Percentiles rank a stretch among this genome's conserved stretches.
Evolutionary conservation across 2,888 invertebrate species (phyloP).

Genomic region (Hetaerina titia): DNA sequence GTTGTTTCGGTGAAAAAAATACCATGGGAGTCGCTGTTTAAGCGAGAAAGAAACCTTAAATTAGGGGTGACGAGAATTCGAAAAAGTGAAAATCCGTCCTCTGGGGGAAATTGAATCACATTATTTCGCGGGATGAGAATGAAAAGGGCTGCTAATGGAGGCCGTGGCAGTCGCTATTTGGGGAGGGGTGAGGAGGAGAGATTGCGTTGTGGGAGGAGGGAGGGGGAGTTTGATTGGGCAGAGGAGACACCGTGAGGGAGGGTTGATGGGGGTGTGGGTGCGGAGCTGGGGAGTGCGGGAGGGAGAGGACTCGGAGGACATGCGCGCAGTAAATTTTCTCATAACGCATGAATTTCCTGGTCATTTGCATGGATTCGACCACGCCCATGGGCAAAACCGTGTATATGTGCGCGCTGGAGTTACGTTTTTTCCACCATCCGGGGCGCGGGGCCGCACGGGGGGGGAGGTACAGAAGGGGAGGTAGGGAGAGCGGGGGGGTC

Average conservation of each 20-base stretch:
- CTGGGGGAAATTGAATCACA: constrained; percentile 10
- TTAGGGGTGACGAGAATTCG: constrained; percentile 24
- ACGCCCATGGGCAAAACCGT: constrained; percentile 51
- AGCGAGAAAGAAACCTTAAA: constrained; percentile 32
- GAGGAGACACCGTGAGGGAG: background rate
- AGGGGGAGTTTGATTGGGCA: background rate
- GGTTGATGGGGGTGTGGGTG: background rate
- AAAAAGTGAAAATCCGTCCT: constrained; percentile 20
- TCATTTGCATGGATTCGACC: constrained; percentile 63
- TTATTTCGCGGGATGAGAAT: constrained; percentile 32
- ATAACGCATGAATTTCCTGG: constrained; percentile 65
- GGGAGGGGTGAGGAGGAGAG: background rate
- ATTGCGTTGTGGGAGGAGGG: background rate
- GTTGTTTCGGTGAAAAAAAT: background rate
- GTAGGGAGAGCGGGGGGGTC: background rate
- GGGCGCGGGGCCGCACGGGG: background rate
- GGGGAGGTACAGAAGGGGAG: background rate
- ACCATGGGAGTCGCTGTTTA: constrained; percentile 11
- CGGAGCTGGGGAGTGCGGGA: background rate
- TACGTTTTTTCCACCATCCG: constrained; percentile 3
- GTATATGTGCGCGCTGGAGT: constrained; percentile 22
- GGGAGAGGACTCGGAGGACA: constrained; percentile 14
- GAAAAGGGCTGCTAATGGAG: constrained; percentile 23
- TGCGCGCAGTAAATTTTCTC: constrained; percentile 59
- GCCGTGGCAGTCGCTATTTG: background rate